Percentiles rank a stretch among this genome's conserved stretches.
Conservation (phyloP, 2,888 invertebrate species). For the Gastrophysa polygoni region DNA sequence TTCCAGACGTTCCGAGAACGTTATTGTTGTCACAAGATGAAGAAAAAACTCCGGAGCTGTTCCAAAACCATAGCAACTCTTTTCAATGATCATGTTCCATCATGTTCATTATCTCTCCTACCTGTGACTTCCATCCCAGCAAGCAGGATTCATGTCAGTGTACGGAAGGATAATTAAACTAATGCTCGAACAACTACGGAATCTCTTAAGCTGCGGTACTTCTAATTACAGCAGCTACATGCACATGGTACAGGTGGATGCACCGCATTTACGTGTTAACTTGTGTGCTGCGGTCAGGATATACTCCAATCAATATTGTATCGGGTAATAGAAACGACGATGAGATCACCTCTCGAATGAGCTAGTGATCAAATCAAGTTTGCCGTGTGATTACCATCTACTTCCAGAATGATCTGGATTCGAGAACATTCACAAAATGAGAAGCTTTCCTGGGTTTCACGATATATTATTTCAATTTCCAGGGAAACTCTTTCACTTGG, state of each 20-base stretch:
- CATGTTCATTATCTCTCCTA: too few relatives aligned
- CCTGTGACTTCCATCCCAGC: too few relatives aligned
- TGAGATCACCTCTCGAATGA: not conserved
- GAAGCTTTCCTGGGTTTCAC: too few relatives aligned
- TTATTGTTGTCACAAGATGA: too few relatives aligned
- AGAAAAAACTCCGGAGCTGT: too few relatives aligned
- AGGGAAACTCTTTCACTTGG: too few relatives aligned
- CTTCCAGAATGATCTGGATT: not conserved
- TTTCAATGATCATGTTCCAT: too few relatives aligned
- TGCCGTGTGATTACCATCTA: not conserved
- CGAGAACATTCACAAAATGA: too few relatives aligned
- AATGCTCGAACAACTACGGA: not conserved
- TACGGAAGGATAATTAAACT: not conserved
- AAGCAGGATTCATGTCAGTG: not conserved
- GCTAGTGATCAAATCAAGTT: not conserved
- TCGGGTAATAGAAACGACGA: not conserved
- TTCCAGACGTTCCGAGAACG: too few relatives aligned
- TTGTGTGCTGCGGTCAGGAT: not conserved
- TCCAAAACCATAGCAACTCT: too few relatives aligned
- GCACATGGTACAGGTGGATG: not conserved
- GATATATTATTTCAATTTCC: too few relatives aligned
- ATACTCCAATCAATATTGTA: not conserved
- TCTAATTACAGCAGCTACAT: not conserved
- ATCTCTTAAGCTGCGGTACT: not conserved
- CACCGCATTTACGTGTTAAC: conserved; percentile 1